These are phyloP conservation scores for rat (Rattus norvegicus) DNA, from an alignment of 2,113 vertebrate genomes.

Conservation along the genomic window DNA sequence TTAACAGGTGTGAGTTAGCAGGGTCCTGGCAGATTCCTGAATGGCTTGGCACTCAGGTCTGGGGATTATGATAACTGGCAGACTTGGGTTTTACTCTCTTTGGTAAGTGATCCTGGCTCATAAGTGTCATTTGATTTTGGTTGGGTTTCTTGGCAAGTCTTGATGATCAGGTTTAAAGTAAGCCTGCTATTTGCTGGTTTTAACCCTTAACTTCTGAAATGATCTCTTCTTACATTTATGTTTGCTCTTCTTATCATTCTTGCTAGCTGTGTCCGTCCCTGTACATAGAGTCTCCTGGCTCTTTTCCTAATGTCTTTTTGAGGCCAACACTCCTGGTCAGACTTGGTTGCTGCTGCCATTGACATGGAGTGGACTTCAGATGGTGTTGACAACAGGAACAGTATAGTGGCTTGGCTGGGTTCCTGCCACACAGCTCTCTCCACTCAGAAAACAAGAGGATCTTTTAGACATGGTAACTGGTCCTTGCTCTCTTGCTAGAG, in stretches of 20 bases:
- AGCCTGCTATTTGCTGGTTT: neutral
- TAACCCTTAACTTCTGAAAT: neutral
- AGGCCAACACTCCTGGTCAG: neutral
- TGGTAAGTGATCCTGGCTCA: neutral
- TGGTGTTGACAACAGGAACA: neutral
- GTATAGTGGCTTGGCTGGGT: neutral
- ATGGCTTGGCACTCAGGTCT: neutral
- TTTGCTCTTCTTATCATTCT: neutral
- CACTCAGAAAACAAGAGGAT: neutral
- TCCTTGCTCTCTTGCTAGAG: neutral
- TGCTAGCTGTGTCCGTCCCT: neutral
- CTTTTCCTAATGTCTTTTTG: neutral
- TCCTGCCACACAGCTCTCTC: neutral
- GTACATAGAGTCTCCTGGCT: neutral
- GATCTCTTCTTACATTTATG: neutral
- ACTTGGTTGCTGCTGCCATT: neutral
- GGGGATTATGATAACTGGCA: neutral
- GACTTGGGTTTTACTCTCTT: neutral
- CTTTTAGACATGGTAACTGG: neutral
- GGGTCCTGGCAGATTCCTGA: neutral
- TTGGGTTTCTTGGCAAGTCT: neutral
- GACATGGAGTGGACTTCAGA: neutral
- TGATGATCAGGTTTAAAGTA: neutral
- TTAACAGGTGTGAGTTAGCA: neutral
- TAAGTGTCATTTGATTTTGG: neutral